Conservation (phyloP, 2,113 vertebrate genomes). For the Orycteropus afer region DNA sequence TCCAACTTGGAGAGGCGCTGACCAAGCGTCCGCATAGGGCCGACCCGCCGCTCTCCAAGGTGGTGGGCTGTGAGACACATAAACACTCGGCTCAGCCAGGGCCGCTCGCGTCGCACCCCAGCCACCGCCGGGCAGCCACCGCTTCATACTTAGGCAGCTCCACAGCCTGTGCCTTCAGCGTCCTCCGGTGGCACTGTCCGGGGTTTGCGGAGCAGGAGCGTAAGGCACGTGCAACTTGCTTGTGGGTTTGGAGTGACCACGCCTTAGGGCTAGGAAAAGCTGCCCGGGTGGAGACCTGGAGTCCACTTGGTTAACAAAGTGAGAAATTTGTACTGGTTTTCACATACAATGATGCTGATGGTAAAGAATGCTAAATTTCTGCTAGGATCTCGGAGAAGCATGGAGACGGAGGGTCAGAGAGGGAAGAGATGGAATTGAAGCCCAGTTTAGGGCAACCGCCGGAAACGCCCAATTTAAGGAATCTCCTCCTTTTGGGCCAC, state of each 20-base stretch:
- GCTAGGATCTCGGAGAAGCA: not conserved
- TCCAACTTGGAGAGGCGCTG: not conserved
- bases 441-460: not conserved
- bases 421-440: not conserved
- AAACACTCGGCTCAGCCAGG: not conserved
- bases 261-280: not conserved
- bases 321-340: not conserved
- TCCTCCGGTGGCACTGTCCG: not conserved
- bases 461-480: not conserved
- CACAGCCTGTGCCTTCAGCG: conserved; percentile 30
- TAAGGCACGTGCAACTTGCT: not conserved
- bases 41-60: fast-evolving
- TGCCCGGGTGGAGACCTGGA: not conserved
- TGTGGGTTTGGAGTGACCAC: not conserved
- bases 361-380: not conserved
- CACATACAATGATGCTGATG: not conserved
- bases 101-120: not conserved
- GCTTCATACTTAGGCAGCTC: not conserved
- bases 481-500: not conserved
- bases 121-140: not conserved
- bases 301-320: not conserved
- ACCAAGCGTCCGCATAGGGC: not conserved
- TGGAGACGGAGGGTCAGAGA: too few relatives aligned
- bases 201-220: not conserved
- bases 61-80: too few relatives aligned